These are phyloP conservation scores for Leptosomus discolor DNA, from an alignment of 2,113 vertebrate genomes.

Conservation along the genomic window DNA sequence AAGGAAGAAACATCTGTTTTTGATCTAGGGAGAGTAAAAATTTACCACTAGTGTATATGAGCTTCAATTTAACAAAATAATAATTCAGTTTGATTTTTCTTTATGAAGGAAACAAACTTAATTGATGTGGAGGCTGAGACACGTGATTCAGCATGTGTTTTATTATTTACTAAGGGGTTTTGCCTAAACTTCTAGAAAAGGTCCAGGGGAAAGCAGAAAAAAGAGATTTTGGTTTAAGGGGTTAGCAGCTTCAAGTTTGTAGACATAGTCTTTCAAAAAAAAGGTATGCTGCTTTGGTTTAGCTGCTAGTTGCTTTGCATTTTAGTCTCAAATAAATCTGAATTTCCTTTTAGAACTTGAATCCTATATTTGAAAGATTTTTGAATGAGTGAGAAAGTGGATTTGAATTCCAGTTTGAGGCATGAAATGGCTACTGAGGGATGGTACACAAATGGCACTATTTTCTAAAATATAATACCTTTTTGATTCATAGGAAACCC, in stretches of 20 bases:
- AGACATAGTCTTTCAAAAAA: neutral
- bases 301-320: neutral
- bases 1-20: neutral
- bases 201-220: neutral
- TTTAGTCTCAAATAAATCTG: neutral
- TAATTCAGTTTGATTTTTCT: neutral
- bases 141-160: neutral
- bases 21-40: neutral
- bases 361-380: neutral
- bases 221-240: neutral
- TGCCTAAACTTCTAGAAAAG: neutral
- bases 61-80: neutral
- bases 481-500: neutral
- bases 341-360: neutral
- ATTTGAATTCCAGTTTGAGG: neutral
- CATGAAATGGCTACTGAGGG: neutral
- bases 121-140: neutral
- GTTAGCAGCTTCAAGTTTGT: neutral
- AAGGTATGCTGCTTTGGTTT: neutral
- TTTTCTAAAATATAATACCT: neutral
- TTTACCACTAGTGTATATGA: neutral
- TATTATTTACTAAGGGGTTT: neutral
- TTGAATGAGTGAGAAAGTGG: neutral
- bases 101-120: neutral
- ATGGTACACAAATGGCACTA: neutral